Base-by-base conservation (phyloP, 2,113 vertebrate species). In the Cavia porcellus region DNA sequence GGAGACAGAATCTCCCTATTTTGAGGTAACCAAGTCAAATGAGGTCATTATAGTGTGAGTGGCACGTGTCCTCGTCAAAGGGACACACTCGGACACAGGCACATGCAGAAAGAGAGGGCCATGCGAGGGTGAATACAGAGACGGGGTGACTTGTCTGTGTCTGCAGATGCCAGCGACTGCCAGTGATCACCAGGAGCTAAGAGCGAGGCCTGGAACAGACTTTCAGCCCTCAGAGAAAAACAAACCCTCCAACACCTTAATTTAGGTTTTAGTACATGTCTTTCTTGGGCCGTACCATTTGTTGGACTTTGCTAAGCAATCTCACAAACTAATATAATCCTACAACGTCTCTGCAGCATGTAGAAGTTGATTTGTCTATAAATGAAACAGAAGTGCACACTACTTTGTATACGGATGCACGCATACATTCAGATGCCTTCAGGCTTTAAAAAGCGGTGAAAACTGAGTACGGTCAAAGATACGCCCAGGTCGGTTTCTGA, bases 21-120 rank as follows among this genome's bases (percentile, higher is more conserved):
- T 89, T 50, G 52, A 87, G 45, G 50, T 52, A 52, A 52, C 11
- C 74, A 61, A 55, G 24, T 80, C 90, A 94, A 95, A 90, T n/a
- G 4, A 81, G n/a, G 42, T 68, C 14, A 12, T 20, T 59, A 74
- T 30, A 75, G 59, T 35, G 42, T 45, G 61, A 74, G 22, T 6
- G 12, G 38, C 9, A 24, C 35, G 24, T 68, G 13, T 88, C 57
- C 14, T 77, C 77, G 32, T 24, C 57, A n/a, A 96, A 97, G 28
- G 30, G 42, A 70, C 28, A 57, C 45, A 82, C 45, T 10, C 75
- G 57, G 22, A 85, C 24, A 59, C 35, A 15, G 12, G 11, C 11
- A 52, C 11, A 17, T n/a, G 57, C 45, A 50, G 24, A 88, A 14
- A 9, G 32, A 74, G 38, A 75, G 59, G 4, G 28, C 14, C 64